Conservation (phyloP, 2,888 invertebrate species). For the Elmis aenea region DNA sequence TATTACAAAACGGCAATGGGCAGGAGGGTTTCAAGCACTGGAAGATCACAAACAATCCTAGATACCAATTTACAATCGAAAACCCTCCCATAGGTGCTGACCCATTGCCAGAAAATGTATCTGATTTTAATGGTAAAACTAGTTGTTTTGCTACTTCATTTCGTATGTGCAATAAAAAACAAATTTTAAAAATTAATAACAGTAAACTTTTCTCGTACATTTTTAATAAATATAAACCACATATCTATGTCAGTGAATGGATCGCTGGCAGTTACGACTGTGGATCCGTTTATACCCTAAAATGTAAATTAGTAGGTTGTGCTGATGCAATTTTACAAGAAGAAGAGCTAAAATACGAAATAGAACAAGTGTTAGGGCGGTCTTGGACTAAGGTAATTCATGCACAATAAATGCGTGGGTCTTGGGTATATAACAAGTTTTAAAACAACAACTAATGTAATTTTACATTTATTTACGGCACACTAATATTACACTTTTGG, state of each 20-base stretch:
- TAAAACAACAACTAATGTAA: too few species aligned
- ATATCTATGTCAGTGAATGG: constrained; percentile 45
- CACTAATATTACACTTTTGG: too few species aligned
- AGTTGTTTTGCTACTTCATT: constrained; percentile 49
- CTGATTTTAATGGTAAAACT: constrained; percentile 33
- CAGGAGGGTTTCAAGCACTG: constrained; percentile 44
- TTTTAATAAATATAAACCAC: constrained; percentile 46
- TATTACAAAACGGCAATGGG: constrained; percentile 52
- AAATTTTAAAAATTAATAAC: constrained; percentile 42
- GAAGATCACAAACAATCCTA: constrained; percentile 33
- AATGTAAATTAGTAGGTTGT: constrained; percentile 28
- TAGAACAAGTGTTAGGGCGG: constrained; percentile 36
- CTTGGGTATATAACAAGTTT: too few species aligned
- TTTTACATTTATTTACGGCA: too few species aligned
- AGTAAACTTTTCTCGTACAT: constrained; percentile 42
- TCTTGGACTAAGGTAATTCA: constrained; percentile 43
- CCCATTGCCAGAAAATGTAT: constrained; percentile 34
- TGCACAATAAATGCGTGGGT: too few species aligned
- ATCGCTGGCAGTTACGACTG: constrained; percentile 43
- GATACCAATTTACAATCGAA: constrained; percentile 48
- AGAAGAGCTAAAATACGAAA: constrained; percentile 21
- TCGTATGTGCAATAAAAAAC: constrained; percentile 40
- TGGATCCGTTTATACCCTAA: constrained; percentile 38
- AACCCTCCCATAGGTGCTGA: constrained; percentile 42
- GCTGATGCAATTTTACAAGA: not conserved